These are phyloP conservation scores for Temnothorax longispinosus DNA, from an alignment of 1,140 invertebrate species.

Conservation along the genomic window DNA sequence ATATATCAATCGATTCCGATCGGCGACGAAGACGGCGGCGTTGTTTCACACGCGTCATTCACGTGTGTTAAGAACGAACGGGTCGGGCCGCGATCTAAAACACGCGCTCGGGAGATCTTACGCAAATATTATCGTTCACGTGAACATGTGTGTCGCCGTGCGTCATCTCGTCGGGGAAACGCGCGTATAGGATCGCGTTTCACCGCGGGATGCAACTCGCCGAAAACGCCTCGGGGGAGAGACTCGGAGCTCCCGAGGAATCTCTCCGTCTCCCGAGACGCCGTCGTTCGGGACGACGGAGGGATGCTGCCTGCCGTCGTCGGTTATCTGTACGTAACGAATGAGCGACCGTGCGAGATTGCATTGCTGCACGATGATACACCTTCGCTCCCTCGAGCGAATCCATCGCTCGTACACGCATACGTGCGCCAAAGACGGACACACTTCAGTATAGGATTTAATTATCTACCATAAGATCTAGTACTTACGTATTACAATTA, in stretches of 20 bases:
- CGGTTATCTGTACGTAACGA: constrained; percentile 8
- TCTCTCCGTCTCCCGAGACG: neutral
- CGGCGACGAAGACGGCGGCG: neutral
- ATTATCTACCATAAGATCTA: constrained; percentile 45
- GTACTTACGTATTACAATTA: constrained; percentile 53
- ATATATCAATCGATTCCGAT: neutral
- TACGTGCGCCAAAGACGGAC: neutral
- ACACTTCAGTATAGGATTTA: constrained; percentile 31
- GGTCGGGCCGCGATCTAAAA: too few relatives aligned
- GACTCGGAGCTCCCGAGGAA: neutral
- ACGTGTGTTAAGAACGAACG: neutral
- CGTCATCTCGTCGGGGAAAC: neutral
- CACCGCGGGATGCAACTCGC: constrained; percentile 23
- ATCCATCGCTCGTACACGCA: constrained; percentile 23
- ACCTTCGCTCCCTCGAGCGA: neutral
- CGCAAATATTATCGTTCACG: neutral
- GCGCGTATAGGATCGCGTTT: neutral
- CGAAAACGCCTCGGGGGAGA: constrained; percentile 1
- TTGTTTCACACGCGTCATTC: neutral
- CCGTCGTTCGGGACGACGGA: neutral
- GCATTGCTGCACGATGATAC: constrained; percentile 23
- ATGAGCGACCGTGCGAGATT: constrained; percentile 17
- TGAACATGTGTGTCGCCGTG: neutral
- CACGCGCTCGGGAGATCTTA: neutral
- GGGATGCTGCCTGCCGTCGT: constrained; percentile 6